phyloP scores from a whole-genome alignment of 2,888 invertebrate genomes.

The Agrochola macilenta region DNA sequence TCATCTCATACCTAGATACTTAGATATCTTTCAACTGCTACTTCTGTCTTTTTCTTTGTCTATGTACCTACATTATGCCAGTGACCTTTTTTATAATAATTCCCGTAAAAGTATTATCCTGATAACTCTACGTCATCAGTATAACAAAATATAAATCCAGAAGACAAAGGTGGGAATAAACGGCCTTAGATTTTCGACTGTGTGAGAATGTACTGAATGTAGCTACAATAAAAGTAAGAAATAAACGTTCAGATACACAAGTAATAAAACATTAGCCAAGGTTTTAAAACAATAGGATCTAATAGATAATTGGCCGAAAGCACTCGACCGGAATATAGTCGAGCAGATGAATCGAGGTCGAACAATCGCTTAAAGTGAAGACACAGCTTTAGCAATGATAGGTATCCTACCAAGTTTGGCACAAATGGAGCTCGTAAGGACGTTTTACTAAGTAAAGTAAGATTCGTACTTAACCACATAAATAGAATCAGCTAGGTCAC shows the following conservation, averaged over 20 bases:
- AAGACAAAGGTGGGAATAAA: conserved; percentile 25
- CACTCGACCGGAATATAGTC: conserved; percentile 30
- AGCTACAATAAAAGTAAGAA: not conserved
- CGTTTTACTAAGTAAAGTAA: conserved; percentile 46
- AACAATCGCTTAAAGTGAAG: conserved; percentile 40
- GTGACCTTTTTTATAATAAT: too few species aligned
- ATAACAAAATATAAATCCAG: not conserved
- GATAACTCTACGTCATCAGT: not conserved
- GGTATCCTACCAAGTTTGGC: conserved; percentile 21
- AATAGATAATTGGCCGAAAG: conserved; percentile 37
- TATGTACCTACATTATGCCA: too few species aligned
- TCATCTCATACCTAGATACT: not conserved
- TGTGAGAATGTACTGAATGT: conserved; percentile 13
- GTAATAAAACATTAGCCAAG: conserved; percentile 47
- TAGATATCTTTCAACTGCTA: not conserved
- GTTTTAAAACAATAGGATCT: conserved; percentile 50
- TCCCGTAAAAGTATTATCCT: not conserved
- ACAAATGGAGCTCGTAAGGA: conserved; percentile 44
- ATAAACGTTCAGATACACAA: not conserved
- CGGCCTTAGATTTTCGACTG: conserved; percentile 25
- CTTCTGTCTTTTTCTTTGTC: not conserved
- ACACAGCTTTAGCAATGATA: conserved; percentile 26
- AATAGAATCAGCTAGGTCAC: conserved; percentile 6
- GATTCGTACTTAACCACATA: conserved; percentile 25
- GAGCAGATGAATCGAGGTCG: conserved; percentile 28